Evolutionary conservation across 37 sponge, comb jelly and placozoan genomes (phyloP), one percentile per base, ranked within the genome.

Genomic region (Haliclona indistincta): DNA sequence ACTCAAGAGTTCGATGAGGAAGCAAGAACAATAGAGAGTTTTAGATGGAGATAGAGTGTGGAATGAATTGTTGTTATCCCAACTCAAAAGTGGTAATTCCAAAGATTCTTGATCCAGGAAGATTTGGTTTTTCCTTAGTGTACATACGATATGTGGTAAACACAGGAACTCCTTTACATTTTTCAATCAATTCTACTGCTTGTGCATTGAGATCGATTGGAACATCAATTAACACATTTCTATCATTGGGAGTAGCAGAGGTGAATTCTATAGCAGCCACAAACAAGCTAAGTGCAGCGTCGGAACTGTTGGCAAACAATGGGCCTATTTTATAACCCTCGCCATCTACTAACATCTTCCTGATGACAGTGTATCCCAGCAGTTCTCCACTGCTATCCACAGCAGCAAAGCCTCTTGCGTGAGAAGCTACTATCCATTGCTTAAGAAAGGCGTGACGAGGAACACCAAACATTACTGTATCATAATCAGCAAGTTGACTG

Each of bases 291-390:
- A 1, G 41, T n/a, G 74, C 74, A 38, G 64, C 34, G 10, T 34
- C 25, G 0, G 7, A 19, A 64, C 33, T 77, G 30, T 77, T 66
- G 64, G 77, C 77, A 64, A 65, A 77, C 53, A 77, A 60, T 0
- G 77, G 77, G 20, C 49, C 52, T 15, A 77, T 2, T n/a, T 37
- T n/a, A 4, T 49, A 51, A 4, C 77, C 77, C 10, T 64, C 32
- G 1, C 64, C 54, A 4, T 49, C 55, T 56, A 51, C 33, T 25
- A 34, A 53, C n/a, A n/a, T n/a, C 54, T 45, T 66, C 25, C 66
- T 13, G 26, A 34, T 33, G 0, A 49, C 34, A 20, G 44, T 45
- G 44, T 53, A 66, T 2, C 77, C 77, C 23, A 65, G 23, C 34
- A 77, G 11, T 4, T 49, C 77, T 30, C 42, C 56, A 13, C 64